A percentile compares a stretch with the other conserved stretches of the same genome.
Conservation (phyloP, 1,140 invertebrate genomes). For the Trachymyrmex cornetzi region DNA sequence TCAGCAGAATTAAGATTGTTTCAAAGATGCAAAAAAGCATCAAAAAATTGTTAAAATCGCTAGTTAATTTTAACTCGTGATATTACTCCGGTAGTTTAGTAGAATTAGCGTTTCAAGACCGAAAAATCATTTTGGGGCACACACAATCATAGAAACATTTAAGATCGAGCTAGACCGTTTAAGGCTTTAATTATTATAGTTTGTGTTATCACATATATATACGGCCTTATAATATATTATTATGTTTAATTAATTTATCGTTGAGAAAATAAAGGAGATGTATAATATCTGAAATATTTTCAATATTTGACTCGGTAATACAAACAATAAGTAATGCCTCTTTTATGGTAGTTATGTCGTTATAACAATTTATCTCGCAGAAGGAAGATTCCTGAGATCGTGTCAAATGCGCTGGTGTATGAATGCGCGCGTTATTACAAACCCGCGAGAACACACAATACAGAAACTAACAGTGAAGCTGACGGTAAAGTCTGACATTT, state of each 20-base stretch:
- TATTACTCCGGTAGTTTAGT: too few species aligned
- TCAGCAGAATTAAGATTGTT: too few species aligned
- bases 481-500: not conserved
- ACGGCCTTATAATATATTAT: not conserved
- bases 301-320: not conserved
- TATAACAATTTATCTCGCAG: not conserved
- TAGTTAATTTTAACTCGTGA: too few species aligned
- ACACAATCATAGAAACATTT: too few species aligned
- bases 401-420: not conserved
- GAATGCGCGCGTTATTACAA: not conserved
- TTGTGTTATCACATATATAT: too few species aligned
- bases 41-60: too few species aligned
- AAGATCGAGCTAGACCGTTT: too few species aligned
- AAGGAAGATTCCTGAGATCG: not conserved
- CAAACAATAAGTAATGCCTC: not conserved
- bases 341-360: not conserved
- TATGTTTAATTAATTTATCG: not conserved
- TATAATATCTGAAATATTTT: not conserved
- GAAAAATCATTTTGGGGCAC: too few species aligned
- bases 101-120: too few species aligned
- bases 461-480: not conserved
- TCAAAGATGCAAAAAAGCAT: too few species aligned
- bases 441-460: slow-evolving; percentile 9
- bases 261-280: not conserved
- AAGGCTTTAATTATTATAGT: too few species aligned